These are phyloP conservation scores for Tamias sibiricus DNA, from an alignment of 2,113 vertebrate genomes.

Conservation along the genomic window DNA sequence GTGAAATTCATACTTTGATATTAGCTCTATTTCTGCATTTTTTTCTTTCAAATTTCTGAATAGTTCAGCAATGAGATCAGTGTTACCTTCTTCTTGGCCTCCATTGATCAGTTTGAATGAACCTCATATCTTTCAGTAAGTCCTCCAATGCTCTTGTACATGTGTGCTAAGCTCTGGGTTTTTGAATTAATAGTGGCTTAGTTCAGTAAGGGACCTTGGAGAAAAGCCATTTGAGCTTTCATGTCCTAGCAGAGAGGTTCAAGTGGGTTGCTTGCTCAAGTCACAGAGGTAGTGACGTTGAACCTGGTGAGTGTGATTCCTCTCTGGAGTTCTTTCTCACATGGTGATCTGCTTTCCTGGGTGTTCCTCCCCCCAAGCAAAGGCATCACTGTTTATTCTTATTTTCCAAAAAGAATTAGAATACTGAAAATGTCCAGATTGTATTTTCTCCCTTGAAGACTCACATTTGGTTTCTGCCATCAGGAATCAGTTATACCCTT, in stretches of 20 bases:
- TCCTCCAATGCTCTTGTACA: not conserved
- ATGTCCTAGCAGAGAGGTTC: not conserved
- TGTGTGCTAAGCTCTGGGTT: not conserved
- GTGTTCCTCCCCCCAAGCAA: not conserved
- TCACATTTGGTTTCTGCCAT: not conserved
- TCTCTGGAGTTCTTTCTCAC: not conserved
- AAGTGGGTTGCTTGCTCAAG: not conserved
- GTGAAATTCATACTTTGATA: not conserved
- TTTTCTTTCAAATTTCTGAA: not conserved
- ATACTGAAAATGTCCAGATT: not conserved
- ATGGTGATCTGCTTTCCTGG: not conserved
- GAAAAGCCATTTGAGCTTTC: not conserved
- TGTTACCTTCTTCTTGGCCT: not conserved
- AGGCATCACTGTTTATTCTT: not conserved
- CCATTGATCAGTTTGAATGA: not conserved
- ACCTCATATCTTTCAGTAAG: not conserved
- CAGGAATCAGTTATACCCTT: not conserved
- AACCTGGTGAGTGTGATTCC: not conserved
- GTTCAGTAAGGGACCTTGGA: not conserved
- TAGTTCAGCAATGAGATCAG: not conserved
- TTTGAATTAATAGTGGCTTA: not conserved
- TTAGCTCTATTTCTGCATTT: not conserved
- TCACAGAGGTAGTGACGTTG: not conserved
- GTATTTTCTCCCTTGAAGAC: not conserved
- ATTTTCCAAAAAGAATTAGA: not conserved